These are phyloP conservation scores for Anthoscopus minutus DNA, from an alignment of 2,113 vertebrate species.

Conservation along the genomic window DNA sequence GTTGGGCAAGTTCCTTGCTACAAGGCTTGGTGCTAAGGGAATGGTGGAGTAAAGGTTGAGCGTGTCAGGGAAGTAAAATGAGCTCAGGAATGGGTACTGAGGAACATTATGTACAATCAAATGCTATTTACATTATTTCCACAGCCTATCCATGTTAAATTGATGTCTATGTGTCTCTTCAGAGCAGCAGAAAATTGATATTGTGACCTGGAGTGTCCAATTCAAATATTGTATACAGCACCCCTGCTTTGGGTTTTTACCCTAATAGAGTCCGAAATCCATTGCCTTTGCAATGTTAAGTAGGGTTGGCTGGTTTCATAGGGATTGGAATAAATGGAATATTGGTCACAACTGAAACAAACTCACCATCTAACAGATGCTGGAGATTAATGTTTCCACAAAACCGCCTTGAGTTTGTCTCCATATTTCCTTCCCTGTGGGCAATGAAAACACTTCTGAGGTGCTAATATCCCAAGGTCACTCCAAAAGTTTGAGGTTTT, in stretches of 20 bases:
- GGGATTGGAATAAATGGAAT: not conserved
- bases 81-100: not conserved
- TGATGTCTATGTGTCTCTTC: not conserved
- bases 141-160: not conserved
- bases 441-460: not conserved
- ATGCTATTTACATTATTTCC: not conserved
- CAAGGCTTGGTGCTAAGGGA: too few species aligned
- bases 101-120: not conserved
- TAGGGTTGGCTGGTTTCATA: not conserved
- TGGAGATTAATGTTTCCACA: not conserved
- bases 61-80: not conserved
- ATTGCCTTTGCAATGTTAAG: not conserved
- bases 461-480: not conserved
- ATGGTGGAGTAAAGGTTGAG: not conserved
- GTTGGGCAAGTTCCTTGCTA: not conserved
- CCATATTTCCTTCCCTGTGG: not conserved
- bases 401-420: not conserved
- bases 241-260: not conserved
- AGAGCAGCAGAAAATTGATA: not conserved
- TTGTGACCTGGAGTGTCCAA: not conserved
- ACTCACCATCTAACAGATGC: not conserved
- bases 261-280: not conserved
- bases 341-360: not conserved
- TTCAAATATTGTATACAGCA: not conserved
- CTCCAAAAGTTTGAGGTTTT: not conserved